Base-by-base conservation (phyloP, 2,113 vertebrate species). In the Lasiurus borealis region DNA sequence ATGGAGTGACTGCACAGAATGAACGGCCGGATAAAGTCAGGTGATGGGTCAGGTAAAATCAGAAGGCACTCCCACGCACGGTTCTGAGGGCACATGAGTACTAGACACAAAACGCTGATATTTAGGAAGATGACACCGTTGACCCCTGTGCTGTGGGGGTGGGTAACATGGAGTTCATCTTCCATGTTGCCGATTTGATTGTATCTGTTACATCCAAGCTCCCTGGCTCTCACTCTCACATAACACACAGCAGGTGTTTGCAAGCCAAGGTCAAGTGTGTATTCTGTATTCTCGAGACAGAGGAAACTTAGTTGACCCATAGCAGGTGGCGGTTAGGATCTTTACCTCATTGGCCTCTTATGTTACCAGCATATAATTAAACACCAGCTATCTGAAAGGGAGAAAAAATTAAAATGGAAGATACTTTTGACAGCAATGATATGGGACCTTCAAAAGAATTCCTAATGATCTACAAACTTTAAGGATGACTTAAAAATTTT, bases 241-340 rank as follows among this genome's bases (percentile, higher is more conserved):
- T 83, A 57, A 88, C 68, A 64, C 87, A 78, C 18, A 92, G 92
- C 64, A 94, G 69, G 90, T 73, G 34, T 92, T 62, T 50, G n/a
- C 1, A n/a, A 87, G 66, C 16, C 81, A 93, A 52, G 46, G 80
- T 68, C 90, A 94, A 86, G 73, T 64, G 64, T 18, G 29, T 15
- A 1, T 85, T 93, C 82, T 78, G 6, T 46, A 54, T 84, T 71
- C 72, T 66, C 1, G 34, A 96, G 59, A 88, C 46, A 81, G 54
- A 84, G 50, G 64, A 93, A 85, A 87, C 29, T 64, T 50, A 18
- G 14, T 5, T 84, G 94, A 89, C 40, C 15, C 40, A 21, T 13
- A 34, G 18, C 19, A 78, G 12, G 75, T 31, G 40, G 84, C 81
- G 90, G 52, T 82, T 34, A 76, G 36, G 69, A 52, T 73, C 48